A percentile compares a stretch with the other conserved stretches of the same genome.
phyloP scores from a whole-genome alignment of 1,140 invertebrate species.

The Thalassaphorura encarpata region DNA sequence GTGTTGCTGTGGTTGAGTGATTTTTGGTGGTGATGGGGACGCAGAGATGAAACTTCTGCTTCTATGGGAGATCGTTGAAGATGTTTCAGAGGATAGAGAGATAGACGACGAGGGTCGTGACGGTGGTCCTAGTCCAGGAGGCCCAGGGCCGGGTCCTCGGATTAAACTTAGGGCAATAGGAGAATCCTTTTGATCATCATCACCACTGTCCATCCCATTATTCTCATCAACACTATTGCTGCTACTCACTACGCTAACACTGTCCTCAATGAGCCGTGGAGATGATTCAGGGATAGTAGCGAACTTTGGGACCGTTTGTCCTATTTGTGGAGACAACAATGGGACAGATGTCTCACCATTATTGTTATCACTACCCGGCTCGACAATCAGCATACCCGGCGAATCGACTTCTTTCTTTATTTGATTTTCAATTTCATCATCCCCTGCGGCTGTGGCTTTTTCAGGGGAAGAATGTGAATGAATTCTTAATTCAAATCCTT shows the following conservation, averaged over 20 bases:
- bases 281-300: background rate
- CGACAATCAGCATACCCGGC: conserved; percentile 2
- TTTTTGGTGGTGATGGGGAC: background rate
- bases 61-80: conserved; percentile 34
- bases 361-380: background rate
- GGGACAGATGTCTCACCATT: background rate
- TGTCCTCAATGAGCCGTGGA: background rate
- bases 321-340: background rate
- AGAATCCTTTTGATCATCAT: conserved; percentile 19
- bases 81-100: conserved; percentile 36
- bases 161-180: conserved; percentile 9
- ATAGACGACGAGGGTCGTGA: conserved; percentile 38
- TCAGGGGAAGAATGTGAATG: too few relatives aligned
- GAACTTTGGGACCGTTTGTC: background rate
- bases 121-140: conserved; percentile 15
- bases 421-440: background rate
- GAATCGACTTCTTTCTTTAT: background rate
- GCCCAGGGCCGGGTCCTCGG: background rate
- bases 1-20: conserved; percentile 24
- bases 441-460: background rate
- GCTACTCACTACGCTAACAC: background rate
- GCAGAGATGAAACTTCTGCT: conserved; percentile 3
- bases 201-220: conserved; percentile 12
- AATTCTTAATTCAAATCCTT: too few relatives aligned
- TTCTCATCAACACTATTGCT: conserved; percentile 18